These are phyloP conservation scores for Cassiopea andromeda DNA, from an alignment of 30 jellyfish, hydroid and myxozoan genomes.

Conservation along the genomic window DNA sequence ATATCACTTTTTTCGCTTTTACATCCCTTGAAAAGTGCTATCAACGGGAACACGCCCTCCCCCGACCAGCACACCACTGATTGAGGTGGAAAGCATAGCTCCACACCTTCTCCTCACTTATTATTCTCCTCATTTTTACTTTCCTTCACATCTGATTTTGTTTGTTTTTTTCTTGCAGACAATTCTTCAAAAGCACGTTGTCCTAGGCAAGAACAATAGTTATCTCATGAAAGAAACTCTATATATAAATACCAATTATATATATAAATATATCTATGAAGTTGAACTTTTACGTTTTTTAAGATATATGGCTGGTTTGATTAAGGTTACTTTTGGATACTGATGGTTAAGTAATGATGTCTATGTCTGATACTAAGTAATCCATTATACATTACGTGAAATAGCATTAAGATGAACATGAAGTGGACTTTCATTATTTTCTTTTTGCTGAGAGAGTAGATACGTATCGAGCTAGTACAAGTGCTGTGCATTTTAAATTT, in stretches of 20 bases:
- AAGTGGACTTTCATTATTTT: not conserved
- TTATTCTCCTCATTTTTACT: not conserved
- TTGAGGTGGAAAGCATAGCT: too few relatives aligned
- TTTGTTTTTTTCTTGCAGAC: not conserved
- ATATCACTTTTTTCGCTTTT: too few relatives aligned
- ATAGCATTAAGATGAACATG: not conserved
- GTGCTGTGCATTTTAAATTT: conserved; percentile 3
- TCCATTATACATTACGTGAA: too few relatives aligned
- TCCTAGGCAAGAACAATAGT: not conserved
- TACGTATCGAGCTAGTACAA: not conserved
- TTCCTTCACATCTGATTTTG: not conserved
- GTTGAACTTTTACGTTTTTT: too few relatives aligned
- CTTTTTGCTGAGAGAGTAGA: not conserved
- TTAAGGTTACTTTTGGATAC: too few relatives aligned
- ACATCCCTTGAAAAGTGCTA: too few relatives aligned
- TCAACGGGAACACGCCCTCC: too few relatives aligned
- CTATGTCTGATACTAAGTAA: too few relatives aligned
- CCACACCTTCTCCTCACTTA: not conserved
- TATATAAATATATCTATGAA: not conserved
- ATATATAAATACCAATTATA: not conserved
- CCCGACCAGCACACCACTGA: too few relatives aligned
- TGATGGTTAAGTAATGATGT: too few relatives aligned
- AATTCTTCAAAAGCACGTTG: not conserved
- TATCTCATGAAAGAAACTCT: not conserved
- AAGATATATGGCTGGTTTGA: too few relatives aligned